phyloP scores from a whole-genome alignment of 2,113 vertebrate species.

The Noctilio leporinus region DNA sequence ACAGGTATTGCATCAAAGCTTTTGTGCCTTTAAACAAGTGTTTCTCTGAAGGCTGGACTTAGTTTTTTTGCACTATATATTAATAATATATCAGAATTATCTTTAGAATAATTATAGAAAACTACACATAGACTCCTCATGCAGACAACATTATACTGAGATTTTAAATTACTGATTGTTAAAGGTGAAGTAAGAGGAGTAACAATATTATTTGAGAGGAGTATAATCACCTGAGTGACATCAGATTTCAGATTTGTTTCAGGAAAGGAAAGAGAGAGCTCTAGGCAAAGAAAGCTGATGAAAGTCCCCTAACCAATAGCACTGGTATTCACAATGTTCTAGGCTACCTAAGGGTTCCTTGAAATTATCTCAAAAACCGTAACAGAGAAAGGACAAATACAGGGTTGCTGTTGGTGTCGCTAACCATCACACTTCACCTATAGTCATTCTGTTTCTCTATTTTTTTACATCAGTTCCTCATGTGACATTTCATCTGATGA shows the following conservation, averaged over 20 bases:
- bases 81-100: neutral
- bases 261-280: neutral
- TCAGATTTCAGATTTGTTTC: neutral
- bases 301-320: neutral
- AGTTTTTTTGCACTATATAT: neutral
- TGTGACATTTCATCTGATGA: neutral
- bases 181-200: neutral
- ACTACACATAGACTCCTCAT: neutral
- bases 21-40: neutral
- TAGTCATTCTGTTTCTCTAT: neutral
- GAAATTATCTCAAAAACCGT: neutral
- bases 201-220: neutral
- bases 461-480: neutral
- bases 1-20: neutral
- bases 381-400: neutral
- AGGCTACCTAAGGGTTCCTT: neutral
- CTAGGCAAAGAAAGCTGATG: neutral
- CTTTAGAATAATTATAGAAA: neutral
- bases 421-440: neutral
- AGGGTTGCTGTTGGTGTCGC: rapidly evolving
- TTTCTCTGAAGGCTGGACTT: neutral
- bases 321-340: neutral
- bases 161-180: neutral
- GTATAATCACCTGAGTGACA: neutral
- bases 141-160: neutral